Conservation (phyloP, 2,113 vertebrate genomes). For the Phaethon lepturus region DNA sequence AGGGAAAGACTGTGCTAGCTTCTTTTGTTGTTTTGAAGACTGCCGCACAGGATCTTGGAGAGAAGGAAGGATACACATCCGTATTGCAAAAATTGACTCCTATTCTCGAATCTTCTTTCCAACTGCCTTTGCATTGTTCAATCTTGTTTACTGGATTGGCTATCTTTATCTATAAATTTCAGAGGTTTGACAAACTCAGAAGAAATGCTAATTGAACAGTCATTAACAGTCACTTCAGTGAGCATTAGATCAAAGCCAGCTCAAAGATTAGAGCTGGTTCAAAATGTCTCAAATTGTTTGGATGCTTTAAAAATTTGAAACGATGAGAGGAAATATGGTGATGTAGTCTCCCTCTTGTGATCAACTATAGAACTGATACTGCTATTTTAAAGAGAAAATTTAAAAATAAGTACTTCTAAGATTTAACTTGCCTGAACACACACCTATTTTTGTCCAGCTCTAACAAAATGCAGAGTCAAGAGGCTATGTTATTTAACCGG, state of each 20-base stretch:
- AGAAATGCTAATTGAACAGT: not conserved
- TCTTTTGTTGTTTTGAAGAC: conserved; percentile 97
- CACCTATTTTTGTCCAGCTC: not conserved
- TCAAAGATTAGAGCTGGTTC: conserved; percentile 4
- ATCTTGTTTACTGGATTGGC: conserved; percentile 95
- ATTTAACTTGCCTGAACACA: not conserved
- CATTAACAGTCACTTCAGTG: not conserved
- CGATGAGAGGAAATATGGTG: not conserved
- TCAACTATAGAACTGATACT: not conserved
- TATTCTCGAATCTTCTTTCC: conserved; percentile 96
- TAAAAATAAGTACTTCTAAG: not conserved
- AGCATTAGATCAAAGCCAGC: not conserved
- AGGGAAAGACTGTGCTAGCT: conserved; percentile 93
- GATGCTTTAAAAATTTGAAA: conserved; percentile 12
- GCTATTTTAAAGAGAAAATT: not conserved
- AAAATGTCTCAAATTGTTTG: not conserved
- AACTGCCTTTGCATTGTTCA: conserved; percentile 94
- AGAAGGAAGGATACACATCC: conserved; percentile 94
- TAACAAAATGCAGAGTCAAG: conserved; percentile 11
- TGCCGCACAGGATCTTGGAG: conserved; percentile 93
- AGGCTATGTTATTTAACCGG: not conserved
- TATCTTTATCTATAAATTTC: conserved; percentile 90
- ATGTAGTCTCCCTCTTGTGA: conserved; percentile 47
- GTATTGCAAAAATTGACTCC: conserved; percentile 94
- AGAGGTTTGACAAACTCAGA: conserved; percentile 35